These are phyloP conservation scores for Cherax quadricarinatus DNA, from an alignment of 1,140 invertebrate genomes.

Conservation along the genomic window DNA sequence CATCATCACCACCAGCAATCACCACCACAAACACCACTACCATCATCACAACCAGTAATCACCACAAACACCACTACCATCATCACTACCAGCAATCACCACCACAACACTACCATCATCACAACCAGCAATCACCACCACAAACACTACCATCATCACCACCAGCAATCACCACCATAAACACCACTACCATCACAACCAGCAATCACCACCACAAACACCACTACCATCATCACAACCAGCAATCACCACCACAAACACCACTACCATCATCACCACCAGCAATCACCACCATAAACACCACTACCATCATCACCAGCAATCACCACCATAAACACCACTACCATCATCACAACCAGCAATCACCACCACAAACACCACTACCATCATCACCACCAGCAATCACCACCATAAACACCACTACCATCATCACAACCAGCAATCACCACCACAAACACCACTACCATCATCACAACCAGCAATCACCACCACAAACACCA, in stretches of 20 bases:
- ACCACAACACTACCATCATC: not conserved
- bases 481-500: not conserved
- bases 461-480: not conserved
- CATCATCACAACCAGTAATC: not conserved
- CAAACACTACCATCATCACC: not conserved
- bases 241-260: not conserved
- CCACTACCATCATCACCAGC: not conserved
- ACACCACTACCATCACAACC: too few relatives aligned
- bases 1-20: not conserved
- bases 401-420: not conserved
- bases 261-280: not conserved
- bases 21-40: not conserved
- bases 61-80: not conserved
- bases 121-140: not conserved
- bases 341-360: not conserved
- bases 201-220: not conserved
- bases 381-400: not conserved
- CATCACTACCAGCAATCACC: not conserved
- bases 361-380: not conserved
- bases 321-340: not conserved
- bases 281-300: not conserved
- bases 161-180: too few relatives aligned
- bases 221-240: not conserved
- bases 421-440: not conserved
- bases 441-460: not conserved